phyloP scores from a whole-genome alignment of 2,113 vertebrate genomes.

The Telmatochromis bifrenatus region DNA sequence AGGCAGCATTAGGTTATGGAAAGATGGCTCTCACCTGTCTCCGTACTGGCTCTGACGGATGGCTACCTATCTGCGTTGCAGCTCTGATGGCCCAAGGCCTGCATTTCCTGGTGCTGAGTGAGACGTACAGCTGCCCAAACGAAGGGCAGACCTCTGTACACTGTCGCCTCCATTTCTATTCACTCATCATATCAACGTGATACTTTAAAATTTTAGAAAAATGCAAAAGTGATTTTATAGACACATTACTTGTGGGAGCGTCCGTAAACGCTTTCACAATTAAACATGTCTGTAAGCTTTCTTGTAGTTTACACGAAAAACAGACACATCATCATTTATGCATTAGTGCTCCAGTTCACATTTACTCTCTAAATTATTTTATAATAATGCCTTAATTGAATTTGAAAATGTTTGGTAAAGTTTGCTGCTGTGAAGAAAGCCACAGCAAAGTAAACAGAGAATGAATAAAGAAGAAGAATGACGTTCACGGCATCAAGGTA shows the following conservation, averaged over 20 bases:
- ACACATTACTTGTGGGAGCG: neutral
- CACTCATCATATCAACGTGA: neutral
- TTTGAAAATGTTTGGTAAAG: neutral
- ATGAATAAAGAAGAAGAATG: neutral
- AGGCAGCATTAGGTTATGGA: constrained; percentile 75
- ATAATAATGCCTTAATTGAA: neutral
- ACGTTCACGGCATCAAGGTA: neutral
- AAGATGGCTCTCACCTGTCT: constrained; percentile 82
- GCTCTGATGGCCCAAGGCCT: constrained; percentile 62
- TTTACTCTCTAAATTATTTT: neutral
- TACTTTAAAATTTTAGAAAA: neutral
- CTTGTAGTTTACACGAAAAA: neutral
- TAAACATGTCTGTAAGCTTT: neutral
- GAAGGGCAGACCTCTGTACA: constrained; percentile 26
- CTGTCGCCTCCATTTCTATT: neutral
- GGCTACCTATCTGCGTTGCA: constrained; percentile 68
- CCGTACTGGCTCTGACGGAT: constrained; percentile 77
- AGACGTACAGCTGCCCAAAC: constrained; percentile 61
- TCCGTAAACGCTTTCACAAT: neutral
- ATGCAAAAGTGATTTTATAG: neutral
- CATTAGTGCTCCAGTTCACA: neutral
- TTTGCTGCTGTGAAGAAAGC: neutral
- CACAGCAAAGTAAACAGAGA: neutral
- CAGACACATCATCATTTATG: neutral
- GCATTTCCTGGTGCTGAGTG: constrained; percentile 68